phyloP scores from a whole-genome alignment of 2,797 vertebrate genomes.

The Decapterus maruadsi region DNA sequence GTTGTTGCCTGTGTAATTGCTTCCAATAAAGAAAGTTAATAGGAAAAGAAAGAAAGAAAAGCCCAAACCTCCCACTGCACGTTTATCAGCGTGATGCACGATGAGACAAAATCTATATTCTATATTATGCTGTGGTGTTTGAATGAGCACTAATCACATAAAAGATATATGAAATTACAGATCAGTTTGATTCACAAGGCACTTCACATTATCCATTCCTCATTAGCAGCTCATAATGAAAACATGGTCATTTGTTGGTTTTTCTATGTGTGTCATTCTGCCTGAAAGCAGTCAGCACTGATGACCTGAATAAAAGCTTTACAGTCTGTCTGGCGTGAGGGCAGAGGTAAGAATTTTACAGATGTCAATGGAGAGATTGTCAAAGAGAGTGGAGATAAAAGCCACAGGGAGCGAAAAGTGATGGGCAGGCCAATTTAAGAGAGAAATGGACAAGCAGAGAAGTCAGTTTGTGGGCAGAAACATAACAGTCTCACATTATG shows the following conservation, averaged over 20 bases:
- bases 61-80: neutral
- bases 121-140: neutral
- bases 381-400: slow-evolving; percentile 24
- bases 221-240: neutral
- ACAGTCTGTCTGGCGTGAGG: slow-evolving; percentile 13
- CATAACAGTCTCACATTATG: slow-evolving; percentile 60
- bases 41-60: too few relatives aligned
- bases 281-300: slow-evolving; percentile 7
- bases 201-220: neutral
- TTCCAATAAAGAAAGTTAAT: too few relatives aligned
- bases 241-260: neutral
- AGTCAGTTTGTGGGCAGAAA: slow-evolving; percentile 44
- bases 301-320: slow-evolving; percentile 16
- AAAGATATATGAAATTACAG: slow-evolving; percentile 1
- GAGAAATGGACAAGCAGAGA: slow-evolving; percentile 26
- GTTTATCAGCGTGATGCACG: neutral
- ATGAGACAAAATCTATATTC: neutral
- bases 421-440: slow-evolving; percentile 17
- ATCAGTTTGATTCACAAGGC: neutral
- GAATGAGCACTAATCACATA: neutral
- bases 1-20: too few relatives aligned
- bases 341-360: slow-evolving; percentile 2
- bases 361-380: slow-evolving; percentile 11
- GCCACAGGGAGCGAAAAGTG: neutral
- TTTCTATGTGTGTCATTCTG: slow-evolving; percentile 15